Percentiles rank a stretch among this genome's conserved stretches.
Evolutionary conservation across 2,113 vertebrate species (phyloP).

Genomic region (Bubalus kerabau): DNA sequence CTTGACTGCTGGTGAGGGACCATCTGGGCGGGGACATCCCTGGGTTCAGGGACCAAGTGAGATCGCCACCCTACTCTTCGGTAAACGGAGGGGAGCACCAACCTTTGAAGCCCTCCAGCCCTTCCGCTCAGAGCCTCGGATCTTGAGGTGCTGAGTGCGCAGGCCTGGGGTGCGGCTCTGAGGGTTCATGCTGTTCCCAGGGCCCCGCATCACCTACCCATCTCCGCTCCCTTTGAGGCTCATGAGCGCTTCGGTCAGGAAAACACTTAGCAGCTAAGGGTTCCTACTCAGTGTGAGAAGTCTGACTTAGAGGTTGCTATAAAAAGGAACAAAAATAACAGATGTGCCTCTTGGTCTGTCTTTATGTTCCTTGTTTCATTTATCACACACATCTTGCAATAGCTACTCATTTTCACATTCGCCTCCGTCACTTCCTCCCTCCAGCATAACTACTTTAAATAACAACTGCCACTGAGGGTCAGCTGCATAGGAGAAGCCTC

Average conservation of each 20-base stretch:
- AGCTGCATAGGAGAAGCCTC: not conserved
- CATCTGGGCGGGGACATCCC: not conserved
- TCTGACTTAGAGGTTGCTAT: constrained; percentile 26
- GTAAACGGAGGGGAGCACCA: not conserved
- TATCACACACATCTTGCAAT: constrained; percentile 38
- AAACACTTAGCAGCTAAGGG: not conserved
- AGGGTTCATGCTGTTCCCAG: not conserved
- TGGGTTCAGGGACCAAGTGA: not conserved
- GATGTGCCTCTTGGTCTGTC: constrained; percentile 32
- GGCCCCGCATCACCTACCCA: accelerated
- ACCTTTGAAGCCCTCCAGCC: not conserved
- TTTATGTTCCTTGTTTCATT: constrained; percentile 16
- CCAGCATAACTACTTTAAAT: constrained; percentile 58
- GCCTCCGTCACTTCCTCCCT: constrained; percentile 53
- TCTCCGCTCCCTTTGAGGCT: not conserved
- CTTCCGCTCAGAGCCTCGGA: not conserved
- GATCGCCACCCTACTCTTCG: not conserved
- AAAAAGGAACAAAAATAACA: constrained; percentile 54
- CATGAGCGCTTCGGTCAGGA: not conserved
- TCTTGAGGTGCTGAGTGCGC: accelerated
- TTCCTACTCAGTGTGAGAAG: constrained; percentile 33
- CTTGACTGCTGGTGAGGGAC: not conserved
- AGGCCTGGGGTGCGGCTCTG: not conserved
- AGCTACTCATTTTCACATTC: constrained; percentile 58
- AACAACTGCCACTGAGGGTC: not conserved